A percentile compares a stretch with the other conserved stretches of the same genome.
Evolutionary conservation across 2,888 invertebrate genomes (phyloP).

Genomic region (Heliconius erato): DNA sequence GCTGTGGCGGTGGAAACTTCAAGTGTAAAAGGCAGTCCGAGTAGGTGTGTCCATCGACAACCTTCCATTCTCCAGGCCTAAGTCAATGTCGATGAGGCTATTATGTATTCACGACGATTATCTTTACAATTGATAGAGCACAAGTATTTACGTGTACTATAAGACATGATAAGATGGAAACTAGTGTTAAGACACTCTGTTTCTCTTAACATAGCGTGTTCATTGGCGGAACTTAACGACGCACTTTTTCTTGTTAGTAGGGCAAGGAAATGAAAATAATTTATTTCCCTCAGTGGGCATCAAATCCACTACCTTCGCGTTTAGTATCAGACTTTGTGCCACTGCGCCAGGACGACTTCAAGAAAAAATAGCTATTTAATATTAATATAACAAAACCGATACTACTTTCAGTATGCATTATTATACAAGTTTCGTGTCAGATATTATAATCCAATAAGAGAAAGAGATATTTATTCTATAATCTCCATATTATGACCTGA

Average conservation of each 20-base stretch:
- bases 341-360: background rate
- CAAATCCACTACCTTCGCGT: background rate
- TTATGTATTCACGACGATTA: slow-evolving; percentile 69
- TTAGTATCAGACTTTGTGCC: background rate
- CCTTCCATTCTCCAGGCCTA: slow-evolving; percentile 79
- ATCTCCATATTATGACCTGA: slow-evolving; percentile 45
- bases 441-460: slow-evolving; percentile 22
- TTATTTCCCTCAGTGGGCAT: background rate
- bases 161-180: no score
- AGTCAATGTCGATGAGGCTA: slow-evolving; percentile 77
- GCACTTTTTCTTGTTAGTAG: background rate
- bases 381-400: background rate
- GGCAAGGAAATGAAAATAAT: background rate
- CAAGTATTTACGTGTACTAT: background rate
- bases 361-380: slow-evolving; percentile 1
- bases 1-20: slow-evolving; percentile 70
- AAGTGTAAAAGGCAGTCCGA: slow-evolving; percentile 64
- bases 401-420: background rate
- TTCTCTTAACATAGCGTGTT: background rate
- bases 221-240: no score
- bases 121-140: slow-evolving; percentile 51
- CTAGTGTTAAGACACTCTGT: background rate
- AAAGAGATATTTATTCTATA: slow-evolving; percentile 35
- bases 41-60: slow-evolving; percentile 79
- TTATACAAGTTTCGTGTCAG: background rate